Evolutionary conservation across 2,797 vertebrate genomes (phyloP), one percentile per base, ranked within the genome.

Genomic region (Oophaga sylvatica): DNA sequence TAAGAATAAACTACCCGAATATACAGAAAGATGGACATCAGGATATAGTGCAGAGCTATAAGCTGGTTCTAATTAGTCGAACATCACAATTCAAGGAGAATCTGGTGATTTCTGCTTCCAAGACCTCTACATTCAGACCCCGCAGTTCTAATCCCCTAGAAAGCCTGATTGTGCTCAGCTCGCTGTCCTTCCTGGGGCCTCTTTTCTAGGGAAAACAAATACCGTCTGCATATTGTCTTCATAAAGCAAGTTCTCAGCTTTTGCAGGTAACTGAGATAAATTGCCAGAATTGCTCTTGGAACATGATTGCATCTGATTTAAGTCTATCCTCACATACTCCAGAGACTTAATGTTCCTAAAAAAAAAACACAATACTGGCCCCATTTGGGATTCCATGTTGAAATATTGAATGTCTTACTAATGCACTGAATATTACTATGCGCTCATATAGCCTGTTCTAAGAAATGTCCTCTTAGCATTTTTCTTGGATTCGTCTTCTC

Each of bases 131-230:
- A 59, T 83, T 53, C n/a, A 83, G 19, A 31, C 60, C 80, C 81
- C 68, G 76, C 65, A 89, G 75, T 81, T 90, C 88, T 89, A 80
- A 45, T 84, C 83, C 71, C 89, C 59, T 83, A 63, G 67, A 80
- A 90, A 86, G 85, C 0, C 84, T 65, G 87, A 80, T 91, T 90
- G 88, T 86, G 67, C 48, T 63, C 67, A 77, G 84, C 86, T 87
- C 31, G 67, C 56, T 71, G 59, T 84, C 81, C 75, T 80, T 84
- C 59, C 82, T 70, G 79, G 87, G 87, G 87, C 87, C 82, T 80
- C 87, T 60, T 41, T 77, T 79, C 75, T 60, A 84, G 81, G 73
- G 81, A 80, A 53, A 88, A 80, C 59, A 70, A 83, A 84, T 79
- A 62, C 81, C 84, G 81, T 84, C 81, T 88, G 87, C 87, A 84